Base-by-base conservation (phyloP, 2,113 vertebrate species). In the Perca fluviatilis region DNA sequence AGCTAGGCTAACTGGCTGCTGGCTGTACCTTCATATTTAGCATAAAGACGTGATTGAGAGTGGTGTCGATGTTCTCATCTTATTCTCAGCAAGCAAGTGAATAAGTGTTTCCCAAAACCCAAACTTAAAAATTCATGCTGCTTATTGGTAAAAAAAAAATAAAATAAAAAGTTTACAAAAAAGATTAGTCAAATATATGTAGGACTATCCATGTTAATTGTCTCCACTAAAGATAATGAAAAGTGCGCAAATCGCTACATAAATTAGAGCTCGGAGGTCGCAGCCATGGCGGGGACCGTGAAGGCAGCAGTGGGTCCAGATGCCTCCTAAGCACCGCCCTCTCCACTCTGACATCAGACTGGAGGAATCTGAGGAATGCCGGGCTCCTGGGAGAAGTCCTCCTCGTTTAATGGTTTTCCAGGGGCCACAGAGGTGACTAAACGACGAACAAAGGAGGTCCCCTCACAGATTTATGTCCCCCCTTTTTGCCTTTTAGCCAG, bases 351-450 rank as follows among this genome's bases (percentile, higher is more conserved):
- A 95, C 95, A 94, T 95, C 93, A 95, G 86, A 93, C 57, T 50
- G 60, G 86, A 89, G 93, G 94, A 95, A 95, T 95, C 58, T 53
- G 40, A 90, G 91, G 94, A 95, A 95, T 95, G 92, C 86, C 40
- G 83, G 86, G 90, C 93, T 93, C 92, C 89, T 92, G 94, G 88
- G 90, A 93, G 93, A 93, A 91, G 92, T 91, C 90, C 91, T 91
- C 83, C 75, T 89, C 62, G 81, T 91, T 92, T 94, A 93, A 94
- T 94, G 91, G 91, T 91, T 93, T 93, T 93, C 81, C 87, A 87
- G 89, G 90, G 92, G 88, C 88, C 88, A 89, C 76, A 62, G 85
- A 92, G 89, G 92, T 93, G 92, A 94, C 89, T 91, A 88, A 88
- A 90, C 86, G 79, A 18, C 57, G 83, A 88, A 92, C 92, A 94